phyloP scores from a whole-genome alignment of 1,140 invertebrate genomes.

The Heliconius melpomene region DNA sequence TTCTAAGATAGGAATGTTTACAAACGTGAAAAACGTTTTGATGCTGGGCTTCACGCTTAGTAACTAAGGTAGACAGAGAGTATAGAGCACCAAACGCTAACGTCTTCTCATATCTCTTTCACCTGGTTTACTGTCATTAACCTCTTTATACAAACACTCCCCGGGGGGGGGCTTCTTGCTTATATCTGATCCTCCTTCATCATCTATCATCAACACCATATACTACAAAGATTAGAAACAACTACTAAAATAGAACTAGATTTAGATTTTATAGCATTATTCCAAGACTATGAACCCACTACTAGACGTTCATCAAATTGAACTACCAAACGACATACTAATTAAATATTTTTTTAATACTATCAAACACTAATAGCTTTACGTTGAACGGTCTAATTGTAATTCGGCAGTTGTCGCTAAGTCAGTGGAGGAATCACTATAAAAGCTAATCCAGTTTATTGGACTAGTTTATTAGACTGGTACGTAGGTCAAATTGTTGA shows the following conservation, averaged over 20 bases:
- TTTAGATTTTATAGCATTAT: too few relatives aligned
- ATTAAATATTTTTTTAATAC: background rate
- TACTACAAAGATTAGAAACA: too few relatives aligned
- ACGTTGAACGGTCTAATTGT: constrained; percentile 4
- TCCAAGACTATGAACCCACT: background rate
- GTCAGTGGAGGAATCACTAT: constrained; percentile 42
- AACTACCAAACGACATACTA: background rate
- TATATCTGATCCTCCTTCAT: too few relatives aligned
- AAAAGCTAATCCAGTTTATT: constrained; percentile 43
- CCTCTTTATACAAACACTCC: too few relatives aligned
- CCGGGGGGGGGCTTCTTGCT: too few relatives aligned
- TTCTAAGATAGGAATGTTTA: too few relatives aligned
- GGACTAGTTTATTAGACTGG: constrained; percentile 9
- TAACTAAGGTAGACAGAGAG: background rate
- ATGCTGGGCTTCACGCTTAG: background rate
- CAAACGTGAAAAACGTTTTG: too few relatives aligned
- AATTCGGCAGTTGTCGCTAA: constrained; percentile 36
- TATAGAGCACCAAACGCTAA: background rate
- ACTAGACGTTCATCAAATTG: background rate
- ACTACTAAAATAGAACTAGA: too few relatives aligned
- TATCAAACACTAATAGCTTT: background rate
- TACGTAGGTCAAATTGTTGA: constrained; percentile 16
- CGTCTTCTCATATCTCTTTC: too few relatives aligned
- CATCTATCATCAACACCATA: too few relatives aligned
- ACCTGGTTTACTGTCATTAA: too few relatives aligned